Evolutionary conservation across 2,113 vertebrate species (phyloP).

Genomic region (Paramormyrops kingsleyae): DNA sequence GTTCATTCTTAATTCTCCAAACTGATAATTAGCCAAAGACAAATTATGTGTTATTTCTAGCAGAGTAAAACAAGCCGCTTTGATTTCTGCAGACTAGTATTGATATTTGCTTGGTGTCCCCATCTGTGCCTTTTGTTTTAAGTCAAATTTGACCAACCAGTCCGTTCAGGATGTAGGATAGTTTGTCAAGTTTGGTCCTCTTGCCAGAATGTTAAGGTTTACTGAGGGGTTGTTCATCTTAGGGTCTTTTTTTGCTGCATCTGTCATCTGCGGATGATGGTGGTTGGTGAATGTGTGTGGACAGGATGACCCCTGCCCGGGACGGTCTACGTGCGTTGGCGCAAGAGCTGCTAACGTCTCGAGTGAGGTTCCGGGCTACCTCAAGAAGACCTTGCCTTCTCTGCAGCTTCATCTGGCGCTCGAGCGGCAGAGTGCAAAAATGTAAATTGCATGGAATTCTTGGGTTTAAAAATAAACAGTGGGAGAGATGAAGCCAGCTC

Average conservation of each 20-base stretch:
- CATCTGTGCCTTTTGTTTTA: not conserved
- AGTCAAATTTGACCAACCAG: not conserved
- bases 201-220: not conserved
- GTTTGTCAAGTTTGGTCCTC: not conserved
- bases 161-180: not conserved
- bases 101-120: not conserved
- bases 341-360: conserved; percentile 12
- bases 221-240: not conserved
- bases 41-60: not conserved
- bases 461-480: conserved; percentile 65
- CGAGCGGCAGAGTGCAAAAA: conserved; percentile 24
- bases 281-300: not conserved
- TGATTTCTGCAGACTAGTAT: not conserved
- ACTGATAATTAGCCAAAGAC: not conserved
- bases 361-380: not conserved
- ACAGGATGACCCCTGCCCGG: not conserved
- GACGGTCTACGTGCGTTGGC: too few species aligned
- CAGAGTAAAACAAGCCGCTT: not conserved
- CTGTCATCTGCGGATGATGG: not conserved
- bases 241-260: not conserved
- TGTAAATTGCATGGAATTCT: conserved; percentile 40
- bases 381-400: conserved; percentile 17
- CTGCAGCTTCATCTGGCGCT: conserved; percentile 37
- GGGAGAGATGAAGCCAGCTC: conserved; percentile 50
- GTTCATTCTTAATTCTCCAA: conserved; percentile 2